Percentiles rank a stretch among this genome's conserved stretches.
phyloP scores from a whole-genome alignment of 2,797 vertebrate species.

The Trachops cirrhosus region DNA sequence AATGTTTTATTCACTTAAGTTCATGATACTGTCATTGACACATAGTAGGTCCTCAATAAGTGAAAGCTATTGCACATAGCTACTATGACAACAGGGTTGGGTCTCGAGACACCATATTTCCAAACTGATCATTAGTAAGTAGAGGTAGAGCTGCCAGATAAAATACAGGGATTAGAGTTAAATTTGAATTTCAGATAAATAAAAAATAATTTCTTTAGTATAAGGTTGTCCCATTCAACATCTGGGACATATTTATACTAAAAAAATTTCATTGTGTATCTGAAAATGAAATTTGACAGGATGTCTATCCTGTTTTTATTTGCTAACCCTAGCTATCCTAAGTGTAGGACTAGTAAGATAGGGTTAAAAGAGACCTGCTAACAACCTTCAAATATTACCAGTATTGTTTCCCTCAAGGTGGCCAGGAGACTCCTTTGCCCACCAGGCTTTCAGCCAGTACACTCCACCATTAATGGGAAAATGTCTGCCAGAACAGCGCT shows the following conservation, averaged over 20 bases:
- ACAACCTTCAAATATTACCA: neutral
- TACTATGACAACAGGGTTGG: neutral
- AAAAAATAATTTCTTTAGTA: neutral
- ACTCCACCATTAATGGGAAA: neutral
- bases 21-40: neutral
- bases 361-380: neutral
- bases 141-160: neutral
- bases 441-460: neutral
- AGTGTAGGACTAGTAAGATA: neutral
- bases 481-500: neutral
- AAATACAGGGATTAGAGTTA: neutral
- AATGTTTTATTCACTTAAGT: neutral
- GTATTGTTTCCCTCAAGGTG: neutral
- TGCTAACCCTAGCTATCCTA: neutral
- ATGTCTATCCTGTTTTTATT: neutral
- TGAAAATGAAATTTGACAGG: neutral
- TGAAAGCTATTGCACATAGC: neutral
- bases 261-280: neutral
- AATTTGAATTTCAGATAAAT: neutral
- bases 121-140: neutral
- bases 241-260: neutral
- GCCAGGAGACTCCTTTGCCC: neutral
- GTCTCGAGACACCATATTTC: neutral
- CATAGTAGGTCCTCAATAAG: neutral
- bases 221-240: neutral